phyloP scores from a whole-genome alignment of 2,113 vertebrate species.

The Mormyrus iriodes region DNA sequence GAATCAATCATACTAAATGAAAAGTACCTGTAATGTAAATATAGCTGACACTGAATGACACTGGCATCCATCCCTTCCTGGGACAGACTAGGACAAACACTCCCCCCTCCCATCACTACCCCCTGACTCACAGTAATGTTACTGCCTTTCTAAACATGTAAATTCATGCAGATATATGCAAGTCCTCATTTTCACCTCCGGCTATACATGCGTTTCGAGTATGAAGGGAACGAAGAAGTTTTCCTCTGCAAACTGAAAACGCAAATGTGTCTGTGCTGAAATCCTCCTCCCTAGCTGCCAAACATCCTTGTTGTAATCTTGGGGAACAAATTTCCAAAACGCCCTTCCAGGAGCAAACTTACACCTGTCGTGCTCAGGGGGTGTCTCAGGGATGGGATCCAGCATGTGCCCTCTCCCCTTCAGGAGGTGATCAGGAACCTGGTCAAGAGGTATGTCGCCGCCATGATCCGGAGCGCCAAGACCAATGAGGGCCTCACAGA shows the following conservation, averaged over 20 bases:
- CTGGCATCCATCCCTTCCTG: not conserved
- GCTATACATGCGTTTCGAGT: conserved; percentile 30
- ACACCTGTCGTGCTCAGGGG: not conserved
- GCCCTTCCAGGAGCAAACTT: not conserved
- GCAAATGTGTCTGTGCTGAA: conserved; percentile 14
- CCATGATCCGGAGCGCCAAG: conserved; percentile 84
- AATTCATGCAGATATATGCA: conserved; percentile 38
- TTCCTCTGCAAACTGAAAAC: conserved; percentile 18
- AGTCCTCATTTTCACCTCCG: conserved; percentile 28
- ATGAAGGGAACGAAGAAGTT: conserved; percentile 18
- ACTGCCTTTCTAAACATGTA: conserved; percentile 24
- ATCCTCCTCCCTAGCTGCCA: not conserved
- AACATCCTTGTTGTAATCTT: not conserved
- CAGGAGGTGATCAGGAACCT: conserved; percentile 83
- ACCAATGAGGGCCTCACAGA: conserved; percentile 80
- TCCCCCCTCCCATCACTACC: not conserved
- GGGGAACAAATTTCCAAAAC: not conserved
- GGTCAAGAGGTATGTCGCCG: conserved; percentile 79
- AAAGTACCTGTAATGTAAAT: not conserved
- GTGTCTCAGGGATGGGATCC: not conserved
- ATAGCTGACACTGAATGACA: not conserved
- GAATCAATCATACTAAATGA: not conserved
- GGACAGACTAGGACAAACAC: too few species aligned
- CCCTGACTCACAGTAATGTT: not conserved
- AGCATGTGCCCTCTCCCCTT: not conserved